These are phyloP conservation scores for Protaetia brevitarsis DNA, from an alignment of 1,140 invertebrate genomes.

Conservation along the genomic window DNA sequence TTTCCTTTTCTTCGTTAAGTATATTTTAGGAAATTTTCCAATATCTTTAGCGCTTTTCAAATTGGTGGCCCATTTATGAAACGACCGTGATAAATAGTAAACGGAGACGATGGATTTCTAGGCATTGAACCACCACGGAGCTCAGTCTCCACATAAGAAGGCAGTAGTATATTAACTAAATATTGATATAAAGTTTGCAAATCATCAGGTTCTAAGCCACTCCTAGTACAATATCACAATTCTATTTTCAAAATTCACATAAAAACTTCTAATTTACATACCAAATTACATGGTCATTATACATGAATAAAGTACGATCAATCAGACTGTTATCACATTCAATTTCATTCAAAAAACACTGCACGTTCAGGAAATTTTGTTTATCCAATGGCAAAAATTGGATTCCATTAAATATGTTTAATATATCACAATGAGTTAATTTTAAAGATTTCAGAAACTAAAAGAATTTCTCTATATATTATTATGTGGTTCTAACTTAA, in stretches of 20 bases:
- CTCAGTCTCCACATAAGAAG: conserved; percentile 70
- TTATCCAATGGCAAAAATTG: conserved; percentile 87
- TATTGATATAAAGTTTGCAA: conserved; percentile 83
- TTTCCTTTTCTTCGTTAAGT: conserved; percentile 57
- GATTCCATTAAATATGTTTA: conserved; percentile 84
- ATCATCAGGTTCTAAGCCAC: conserved; percentile 76
- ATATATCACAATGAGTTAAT: conserved; percentile 72
- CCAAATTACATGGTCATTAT: conserved; percentile 89
- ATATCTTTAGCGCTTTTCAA: conserved; percentile 59
- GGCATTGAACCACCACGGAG: conserved; percentile 61
- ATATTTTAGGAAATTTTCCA: conserved; percentile 69
- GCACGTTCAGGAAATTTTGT: conserved; percentile 79
- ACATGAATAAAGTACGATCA: conserved; percentile 80
- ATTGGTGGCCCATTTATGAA: conserved; percentile 69
- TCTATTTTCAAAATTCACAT: too few relatives aligned
- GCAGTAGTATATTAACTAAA: conserved; percentile 70
- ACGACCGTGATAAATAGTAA: conserved; percentile 58
- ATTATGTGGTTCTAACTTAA: neutral
- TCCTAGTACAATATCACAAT: conserved; percentile 48
- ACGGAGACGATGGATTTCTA: conserved; percentile 46
- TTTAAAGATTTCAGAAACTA: conserved; percentile 75
- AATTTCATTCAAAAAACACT: conserved; percentile 84
- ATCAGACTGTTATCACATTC: conserved; percentile 76
- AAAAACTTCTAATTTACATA: too few relatives aligned
- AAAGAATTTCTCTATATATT: conserved; percentile 44